These are phyloP conservation scores for Channa maculata DNA, from an alignment of 2,113 vertebrate genomes.

Conservation along the genomic window DNA sequence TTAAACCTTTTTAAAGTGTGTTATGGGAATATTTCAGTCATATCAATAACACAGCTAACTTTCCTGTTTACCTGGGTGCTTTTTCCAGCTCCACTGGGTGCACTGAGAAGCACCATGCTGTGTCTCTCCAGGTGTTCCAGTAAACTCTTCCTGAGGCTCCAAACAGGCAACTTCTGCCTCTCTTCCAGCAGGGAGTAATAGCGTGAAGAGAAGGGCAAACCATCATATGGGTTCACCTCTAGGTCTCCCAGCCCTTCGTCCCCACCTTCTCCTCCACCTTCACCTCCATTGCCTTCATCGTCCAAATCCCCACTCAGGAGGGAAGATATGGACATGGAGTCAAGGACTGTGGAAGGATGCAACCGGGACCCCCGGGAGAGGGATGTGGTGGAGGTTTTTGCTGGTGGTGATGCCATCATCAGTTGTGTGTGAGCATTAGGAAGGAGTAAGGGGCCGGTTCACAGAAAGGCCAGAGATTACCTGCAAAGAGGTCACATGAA, in stretches of 20 bases:
- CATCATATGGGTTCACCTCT: conserved; percentile 95
- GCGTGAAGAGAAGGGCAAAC: conserved; percentile 93
- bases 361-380: conserved; percentile 6
- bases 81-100: conserved; percentile 88
- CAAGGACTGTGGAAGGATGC: conserved; percentile 46
- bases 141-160: conserved; percentile 86
- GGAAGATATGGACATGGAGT: conserved; percentile 83
- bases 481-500: conserved; percentile 47
- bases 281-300: conserved; percentile 53
- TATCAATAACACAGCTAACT: too few relatives aligned
- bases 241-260: conserved; percentile 81
- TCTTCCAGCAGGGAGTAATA: conserved; percentile 91
- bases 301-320: conserved; percentile 79
- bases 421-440: neutral
- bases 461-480: conserved; percentile 52
- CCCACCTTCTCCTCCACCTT: conserved; percentile 35
- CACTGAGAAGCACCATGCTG: conserved; percentile 90
- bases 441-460: conserved; percentile 7
- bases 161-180: conserved; percentile 86
- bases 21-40: too few relatives aligned
- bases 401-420: conserved; percentile 71
- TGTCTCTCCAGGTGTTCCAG: conserved; percentile 89
- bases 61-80: conserved; percentile 90
- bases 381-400: conserved; percentile 1
- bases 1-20: too few relatives aligned